A percentile compares a stretch with the other conserved stretches of the same genome.
Conservation (phyloP, 2,113 vertebrate genomes). For the Pipra filicauda region DNA sequence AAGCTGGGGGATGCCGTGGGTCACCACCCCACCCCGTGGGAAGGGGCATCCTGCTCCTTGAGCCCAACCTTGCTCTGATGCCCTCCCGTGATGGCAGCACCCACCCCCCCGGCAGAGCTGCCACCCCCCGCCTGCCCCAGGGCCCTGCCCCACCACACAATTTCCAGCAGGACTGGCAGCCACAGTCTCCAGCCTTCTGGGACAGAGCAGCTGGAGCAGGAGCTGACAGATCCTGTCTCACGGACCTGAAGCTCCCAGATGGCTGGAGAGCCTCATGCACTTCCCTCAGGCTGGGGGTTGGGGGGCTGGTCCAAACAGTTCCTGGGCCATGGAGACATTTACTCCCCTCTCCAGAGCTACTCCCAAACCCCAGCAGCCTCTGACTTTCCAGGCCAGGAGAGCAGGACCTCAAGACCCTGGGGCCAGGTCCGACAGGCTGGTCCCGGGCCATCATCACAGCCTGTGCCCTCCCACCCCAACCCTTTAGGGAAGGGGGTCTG, state of each 20-base stretch:
- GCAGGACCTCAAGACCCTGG: neutral
- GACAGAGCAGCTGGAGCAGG: neutral
- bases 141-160: neutral
- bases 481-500: rapidly evolving
- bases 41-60: neutral
- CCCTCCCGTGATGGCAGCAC: neutral
- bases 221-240: neutral
- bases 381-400: neutral
- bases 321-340: neutral
- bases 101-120: neutral
- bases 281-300: rapidly evolving
- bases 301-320: neutral
- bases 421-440: neutral
- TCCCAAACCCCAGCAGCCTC: neutral
- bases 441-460: neutral
- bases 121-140: rapidly evolving
- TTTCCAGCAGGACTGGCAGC: neutral
- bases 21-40: rapidly evolving
- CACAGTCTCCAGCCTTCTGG: rapidly evolving
- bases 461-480: neutral
- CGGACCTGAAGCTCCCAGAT: rapidly evolving
- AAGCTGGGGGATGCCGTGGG: neutral
- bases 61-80: neutral
- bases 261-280: rapidly evolving
- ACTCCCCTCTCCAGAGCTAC: neutral